Base-by-base conservation (phyloP, 2,888 invertebrate species). In the Eupithecia centaureata region DNA sequence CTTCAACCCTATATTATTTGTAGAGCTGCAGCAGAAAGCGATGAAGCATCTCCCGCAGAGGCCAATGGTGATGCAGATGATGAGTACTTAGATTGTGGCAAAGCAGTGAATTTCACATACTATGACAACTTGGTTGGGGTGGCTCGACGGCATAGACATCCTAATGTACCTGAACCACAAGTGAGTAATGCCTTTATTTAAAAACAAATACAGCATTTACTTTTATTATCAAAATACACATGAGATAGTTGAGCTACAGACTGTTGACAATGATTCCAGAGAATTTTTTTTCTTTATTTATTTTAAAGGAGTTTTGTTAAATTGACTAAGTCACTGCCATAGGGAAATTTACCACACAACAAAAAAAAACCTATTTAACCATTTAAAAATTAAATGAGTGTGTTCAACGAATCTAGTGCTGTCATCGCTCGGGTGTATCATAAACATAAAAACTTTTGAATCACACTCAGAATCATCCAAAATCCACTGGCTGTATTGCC, bases 81-180 rank as follows among this genome's bases (percentile, higher is more conserved):
- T 79, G 95, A 96, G 80, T 94, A 95, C 73, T 92, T 97, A 78
- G 97, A 97, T 82, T 97, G 97, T 88, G 97, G 97, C 4, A 96
- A 96, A 89, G 95, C 97, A 64, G 97, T 97, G 1, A 97, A 98
- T 89, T 96, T 96, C 84, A 98, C 98, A 5, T 97, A 97, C 85
- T 98, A 97, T 88, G 98, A 98, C 87, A 97, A 97, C 86, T 92
- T 98, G 70, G 95, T 97, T 62, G 98, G 98, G 22, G 96, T 98
- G 38, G 95, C 96, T n/a, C 95, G 97, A 81, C 94, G 97, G 72
- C 95, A 96, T 79, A 95, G 96, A 82, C 97, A 97, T 90, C 97
- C 97, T 0, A 95, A 96, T 82, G 96, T 97, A 77, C 97, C 97
- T 68, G 98, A 98, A 89, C 97, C 97, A 68, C 96, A 96, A 89